A percentile compares a stretch with the other conserved stretches of the same genome.
Conservation (phyloP, 2,888 invertebrate species). For the Chymomyza amoena region DNA sequence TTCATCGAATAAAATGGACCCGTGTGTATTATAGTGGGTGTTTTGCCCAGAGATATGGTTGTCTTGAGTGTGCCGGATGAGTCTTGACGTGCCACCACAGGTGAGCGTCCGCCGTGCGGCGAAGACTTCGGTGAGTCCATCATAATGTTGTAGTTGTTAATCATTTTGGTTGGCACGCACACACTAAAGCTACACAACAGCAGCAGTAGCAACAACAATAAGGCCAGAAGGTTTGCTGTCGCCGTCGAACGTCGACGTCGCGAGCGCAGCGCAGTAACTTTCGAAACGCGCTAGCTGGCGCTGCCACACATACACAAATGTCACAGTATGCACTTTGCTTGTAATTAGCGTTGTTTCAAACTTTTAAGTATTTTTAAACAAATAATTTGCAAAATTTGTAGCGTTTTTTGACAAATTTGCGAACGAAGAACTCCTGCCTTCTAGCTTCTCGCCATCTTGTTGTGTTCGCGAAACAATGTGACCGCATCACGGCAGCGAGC, state of each 20-base stretch:
- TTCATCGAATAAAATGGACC: constrained; percentile 99
- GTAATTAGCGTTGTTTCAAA: constrained; percentile 28
- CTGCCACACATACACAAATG: constrained; percentile 43
- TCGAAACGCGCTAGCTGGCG: constrained; percentile 39
- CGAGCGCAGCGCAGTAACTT: constrained; percentile 43
- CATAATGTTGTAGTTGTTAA: constrained; percentile 83
- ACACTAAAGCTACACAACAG: constrained; percentile 16
- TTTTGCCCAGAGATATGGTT: constrained; percentile 97
- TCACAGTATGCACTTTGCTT: constrained; percentile 32
- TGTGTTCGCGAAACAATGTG: constrained; percentile 61
- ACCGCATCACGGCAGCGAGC: constrained; percentile 43
- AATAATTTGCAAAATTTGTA: constrained; percentile 45
- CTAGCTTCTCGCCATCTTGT: constrained; percentile 60
- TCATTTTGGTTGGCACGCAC: constrained; percentile 51
- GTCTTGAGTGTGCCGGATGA: constrained; percentile 98
- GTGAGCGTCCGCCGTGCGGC: constrained; percentile 95
- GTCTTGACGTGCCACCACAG: constrained; percentile 97
- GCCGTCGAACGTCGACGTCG: background rate
- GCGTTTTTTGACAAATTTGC: constrained; percentile 48
- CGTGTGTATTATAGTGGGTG: constrained; percentile 97
- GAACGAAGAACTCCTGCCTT: constrained; percentile 32
- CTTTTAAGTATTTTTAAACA: constrained; percentile 35
- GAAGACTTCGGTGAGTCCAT: constrained; percentile 98
- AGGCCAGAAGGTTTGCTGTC: constrained; percentile 42
- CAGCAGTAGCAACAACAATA: constrained; percentile 52